Base-by-base conservation (phyloP, 2,113 vertebrate genomes). In the Platysternon megacephalum region DNA sequence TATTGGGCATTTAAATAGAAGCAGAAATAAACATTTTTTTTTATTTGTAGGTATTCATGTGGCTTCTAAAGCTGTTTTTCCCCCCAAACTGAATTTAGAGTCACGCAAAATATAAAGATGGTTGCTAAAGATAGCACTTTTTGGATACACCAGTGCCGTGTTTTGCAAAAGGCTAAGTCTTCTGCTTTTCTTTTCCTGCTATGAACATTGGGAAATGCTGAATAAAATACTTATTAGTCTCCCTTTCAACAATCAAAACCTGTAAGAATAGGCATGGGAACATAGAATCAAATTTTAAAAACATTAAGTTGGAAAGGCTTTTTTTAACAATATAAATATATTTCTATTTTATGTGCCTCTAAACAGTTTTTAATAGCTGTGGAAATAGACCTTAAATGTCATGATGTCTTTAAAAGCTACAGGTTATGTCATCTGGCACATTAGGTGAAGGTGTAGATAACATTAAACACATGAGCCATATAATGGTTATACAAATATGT, bases 321-420 rank as follows among this genome's bases (percentile, higher is more conserved):
- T 58, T 83, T 94, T 91, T 76, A 91, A 91, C 83, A 79, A 24
- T 88, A 89, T 93, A 86, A 83, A 79, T 92, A 4, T 84, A 56
- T 92, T 96, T 95, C 61, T 76, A 49, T 65, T 97, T 97, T 97
- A 95, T 89, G 86, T 95, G 92, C 58, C 93, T 97, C 94, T 93
- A 94, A 95, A 93, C 87, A 85, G 95, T 76, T 93, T 91, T 95
- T 93, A 95, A 92, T 88, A 79, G 87, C 87, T 93, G 87, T 92
- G 84, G 94, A 97, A 97, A 95, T 81, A 96, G 96, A 91, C 89
- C 79, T 90, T 95, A 91, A 88, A 24, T 95, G 90, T 90, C 87
- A 46, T 8, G 2, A 46, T 81, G 84, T 79, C 92, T 97, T 96
- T 81, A 92, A 95, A 91, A 90, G 1, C 84, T 85, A 0, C 79